Evolutionary conservation across 2,888 invertebrate species (phyloP), one percentile per base, ranked within the genome.

Genomic region (Dasypolia templi): DNA sequence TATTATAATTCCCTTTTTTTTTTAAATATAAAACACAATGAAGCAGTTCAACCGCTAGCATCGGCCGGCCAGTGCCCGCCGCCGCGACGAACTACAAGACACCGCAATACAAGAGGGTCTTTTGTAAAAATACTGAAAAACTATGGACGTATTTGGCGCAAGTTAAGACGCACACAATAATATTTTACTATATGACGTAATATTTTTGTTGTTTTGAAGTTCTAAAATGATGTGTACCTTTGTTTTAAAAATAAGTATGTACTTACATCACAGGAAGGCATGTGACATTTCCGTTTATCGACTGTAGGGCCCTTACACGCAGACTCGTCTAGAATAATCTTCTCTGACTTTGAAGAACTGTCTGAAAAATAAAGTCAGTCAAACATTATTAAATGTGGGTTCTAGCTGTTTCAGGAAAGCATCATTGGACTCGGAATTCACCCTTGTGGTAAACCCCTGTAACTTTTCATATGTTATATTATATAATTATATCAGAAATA

Each of bases 231-330:
- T 29, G 9, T 56, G 19, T 55, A 29, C 19, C 29, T 19, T 55
- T 29, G 55, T 29, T 56, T 19, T 19, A 32, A 26, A 17, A 55
- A 7, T 3, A 9, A 29, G 19, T 22, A 49, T 14, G 39, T 22
- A 81, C 77, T 75, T 87, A 96, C 96, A 87, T 95, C 95, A 83
- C 97, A 96, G 0, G 95, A 90, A 3, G 95, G 95, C 94, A 95
- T 94, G 68, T 94, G 92, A 77, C 96, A 96, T 81, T 92, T 94
- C 67, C 95, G 91, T 53, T 72, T 90, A 67, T 96, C 95, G 0
- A 82, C 80, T 0, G 85, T 71, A 0, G 89, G 84, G 0, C 96
- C 96, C 75, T 90, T 93, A 83, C 96, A 96, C 19, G 92, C 89
- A 1, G 94, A 90, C 65, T 93, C 92, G 72, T 96, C 96, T 22